phyloP scores from a whole-genome alignment of 2,113 vertebrate genomes.

The Ctenodactylus gundi region DNA sequence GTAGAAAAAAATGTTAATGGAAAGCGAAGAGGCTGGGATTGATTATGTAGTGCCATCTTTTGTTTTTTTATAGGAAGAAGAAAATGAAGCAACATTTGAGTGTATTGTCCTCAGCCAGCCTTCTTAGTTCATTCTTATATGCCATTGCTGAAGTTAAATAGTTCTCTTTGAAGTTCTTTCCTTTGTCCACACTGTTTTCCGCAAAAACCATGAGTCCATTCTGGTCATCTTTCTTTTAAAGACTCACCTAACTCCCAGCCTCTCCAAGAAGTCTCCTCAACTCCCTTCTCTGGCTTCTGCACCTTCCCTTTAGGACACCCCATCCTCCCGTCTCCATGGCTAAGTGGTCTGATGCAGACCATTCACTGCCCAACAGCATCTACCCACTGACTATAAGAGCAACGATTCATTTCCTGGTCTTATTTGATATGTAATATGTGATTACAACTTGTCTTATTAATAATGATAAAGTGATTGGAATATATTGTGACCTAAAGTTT shows the following conservation, averaged over 20 bases:
- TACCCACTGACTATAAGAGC: not conserved
- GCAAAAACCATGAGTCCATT: not conserved
- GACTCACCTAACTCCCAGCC: not conserved
- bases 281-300: not conserved
- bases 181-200: not conserved
- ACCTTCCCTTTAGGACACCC: not conserved
- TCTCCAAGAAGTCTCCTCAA: not conserved
- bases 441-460: not conserved
- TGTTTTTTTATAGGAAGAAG: not conserved
- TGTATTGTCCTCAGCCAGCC: rapidly evolving
- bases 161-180: not conserved
- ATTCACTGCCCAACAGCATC: not conserved
- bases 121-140: not conserved
- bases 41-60: not conserved
- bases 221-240: not conserved
- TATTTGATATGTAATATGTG: not conserved
- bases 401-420: not conserved
- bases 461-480: not conserved
- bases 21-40: not conserved
- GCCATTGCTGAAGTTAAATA: not conserved
- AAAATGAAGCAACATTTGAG: not conserved
- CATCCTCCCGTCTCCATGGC: too few species aligned
- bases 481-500: not conserved
- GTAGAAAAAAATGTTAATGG: not conserved
- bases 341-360: not conserved